Evolutionary conservation across 2,888 invertebrate genomes (phyloP), one percentile per base, ranked within the genome.

Genomic region (Tolmerus cingulatus): DNA sequence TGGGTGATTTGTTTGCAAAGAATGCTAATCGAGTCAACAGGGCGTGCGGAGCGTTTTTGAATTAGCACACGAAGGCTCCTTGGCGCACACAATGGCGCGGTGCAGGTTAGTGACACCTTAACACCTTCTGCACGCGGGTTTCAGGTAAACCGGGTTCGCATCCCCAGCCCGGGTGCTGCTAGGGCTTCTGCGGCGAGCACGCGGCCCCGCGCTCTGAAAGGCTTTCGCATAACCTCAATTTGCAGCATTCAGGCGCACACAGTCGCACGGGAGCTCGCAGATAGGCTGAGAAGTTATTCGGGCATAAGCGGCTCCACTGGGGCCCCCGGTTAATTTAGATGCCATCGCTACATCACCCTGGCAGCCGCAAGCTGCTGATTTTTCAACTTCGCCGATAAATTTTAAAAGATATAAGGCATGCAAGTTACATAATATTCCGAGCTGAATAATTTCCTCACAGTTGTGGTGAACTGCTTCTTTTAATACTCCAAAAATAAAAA

Each of bases 11-110:
- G 40, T 78, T 66, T 23, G 12, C 27, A 27, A 66, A 66, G 66
- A 66, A 66, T 78, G 78, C 78, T 78, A 78, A 78, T 78, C 78
- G 43, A 78, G 23, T 43, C 78, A 78, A 78, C 78, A 78, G 43
- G 78, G 78, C 46, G 43, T 78, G 46, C 78, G 37, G 14, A 43
- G 43, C 43, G 78, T 66, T 78, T 78, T 40, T 46, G 46, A 78
- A 78, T 78, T 78, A 40, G 78, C 78, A 43, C 78, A 43, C 78
- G 40, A 78, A 78, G 46, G 78, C 40, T 78, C 78, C 23, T 19
- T 37, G 78, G 12, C 37, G 77, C 43, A 19, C 78, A 78, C 37
- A 23, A 76, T 76, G 14, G 23, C 23, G 43, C 78, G 43, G 37
- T 14, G 43, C 40, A 40, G 78, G 78, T 78, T 78, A 78, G 78